A percentile compares a stretch with the other conserved stretches of the same genome.
These are phyloP conservation scores for Polymixis lichenea DNA, from an alignment of 2,888 invertebrate species.

Conservation along the genomic window DNA sequence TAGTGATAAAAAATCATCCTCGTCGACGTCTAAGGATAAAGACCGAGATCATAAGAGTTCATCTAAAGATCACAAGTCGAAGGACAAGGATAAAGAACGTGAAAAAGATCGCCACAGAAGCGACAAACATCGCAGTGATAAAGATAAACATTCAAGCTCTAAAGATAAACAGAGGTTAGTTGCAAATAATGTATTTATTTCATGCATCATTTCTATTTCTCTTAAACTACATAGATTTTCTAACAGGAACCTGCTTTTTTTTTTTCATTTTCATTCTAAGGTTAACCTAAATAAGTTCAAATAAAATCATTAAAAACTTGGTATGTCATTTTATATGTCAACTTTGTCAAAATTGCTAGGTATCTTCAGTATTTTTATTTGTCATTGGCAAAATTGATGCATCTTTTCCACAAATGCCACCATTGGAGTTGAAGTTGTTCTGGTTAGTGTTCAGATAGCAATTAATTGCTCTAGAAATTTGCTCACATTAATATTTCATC, in stretches of 20 bases:
- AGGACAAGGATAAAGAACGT: slow-evolving; percentile 72
- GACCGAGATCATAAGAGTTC: slow-evolving; percentile 73
- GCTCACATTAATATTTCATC: slow-evolving; percentile 21
- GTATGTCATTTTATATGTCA: slow-evolving; percentile 48
- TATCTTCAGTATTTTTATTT: slow-evolving; percentile 13
- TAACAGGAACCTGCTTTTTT: neutral
- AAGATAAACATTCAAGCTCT: slow-evolving; percentile 87
- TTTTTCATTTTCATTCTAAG: neutral
- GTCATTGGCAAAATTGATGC: slow-evolving; percentile 17
- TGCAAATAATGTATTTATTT: slow-evolving; percentile 4
- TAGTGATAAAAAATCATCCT: slow-evolving; percentile 82
- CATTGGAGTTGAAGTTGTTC: slow-evolving; percentile 10
- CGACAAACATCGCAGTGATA: slow-evolving; percentile 84
- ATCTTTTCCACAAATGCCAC: neutral
- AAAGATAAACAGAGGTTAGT: slow-evolving; percentile 91
- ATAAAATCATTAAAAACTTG: slow-evolving; percentile 12
- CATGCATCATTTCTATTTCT: slow-evolving; percentile 24
- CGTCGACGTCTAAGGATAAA: slow-evolving; percentile 86
- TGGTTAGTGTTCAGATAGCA: slow-evolving; percentile 4
- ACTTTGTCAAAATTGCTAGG: slow-evolving; percentile 40
- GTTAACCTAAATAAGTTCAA: neutral
- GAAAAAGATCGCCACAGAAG: slow-evolving; percentile 85
- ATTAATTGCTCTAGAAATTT: slow-evolving; percentile 11
- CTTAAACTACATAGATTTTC: neutral
- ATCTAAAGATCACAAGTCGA: slow-evolving; percentile 70